Evolutionary conservation across 1,140 invertebrate species (phyloP), one percentile per base, ranked within the genome.

Genomic region (Drosophila kepulauana): DNA sequence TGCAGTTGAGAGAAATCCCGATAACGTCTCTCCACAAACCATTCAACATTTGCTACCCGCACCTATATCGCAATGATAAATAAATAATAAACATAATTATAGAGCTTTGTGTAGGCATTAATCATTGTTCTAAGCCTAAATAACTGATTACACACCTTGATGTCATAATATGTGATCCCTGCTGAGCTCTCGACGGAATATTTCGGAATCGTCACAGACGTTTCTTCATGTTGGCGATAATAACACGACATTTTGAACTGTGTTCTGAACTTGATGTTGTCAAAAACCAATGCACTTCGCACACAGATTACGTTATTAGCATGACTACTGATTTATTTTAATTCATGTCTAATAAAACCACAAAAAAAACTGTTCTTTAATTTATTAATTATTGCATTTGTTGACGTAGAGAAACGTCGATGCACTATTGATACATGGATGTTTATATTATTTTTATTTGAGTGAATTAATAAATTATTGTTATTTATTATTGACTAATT

Each of bases 1-100:
- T 99, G 97, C 4, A 99, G 94, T 46, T 97, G 96, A 59, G 95
- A 95, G 93, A 99, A 99, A 79, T 98, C 97, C 88, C 95, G 97
- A 92, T 98, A 99, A 56, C 98, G 94, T 88, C 97, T 96, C 78
- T 95, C 95, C 1, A 98, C 95, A 46, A 93, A 95, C 98, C 98
- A 99, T 51, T 95, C 94, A 73, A 97, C 94, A 48, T 94, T 92
- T 1, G 95, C 95, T 13, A 98, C 93, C 52, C 92, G 94, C 30
- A 97, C 94, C 72, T 75, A 5, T 59, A 45, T 13, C 6, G 6
- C 25, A 38, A 16, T 35, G 1, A 16, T 1, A 62, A 43, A 7
- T 56, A 33, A 33, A 33, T 33, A 38, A 38, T 33, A 38, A 38
- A 38, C 7, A 38, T 38, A 38, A 3, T 3, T 13, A 30, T 38